Evolutionary conservation across 35 echinoderm and acorn worm genomes (phyloP).

Genomic region (Hemicentrotus pulcherrimus): DNA sequence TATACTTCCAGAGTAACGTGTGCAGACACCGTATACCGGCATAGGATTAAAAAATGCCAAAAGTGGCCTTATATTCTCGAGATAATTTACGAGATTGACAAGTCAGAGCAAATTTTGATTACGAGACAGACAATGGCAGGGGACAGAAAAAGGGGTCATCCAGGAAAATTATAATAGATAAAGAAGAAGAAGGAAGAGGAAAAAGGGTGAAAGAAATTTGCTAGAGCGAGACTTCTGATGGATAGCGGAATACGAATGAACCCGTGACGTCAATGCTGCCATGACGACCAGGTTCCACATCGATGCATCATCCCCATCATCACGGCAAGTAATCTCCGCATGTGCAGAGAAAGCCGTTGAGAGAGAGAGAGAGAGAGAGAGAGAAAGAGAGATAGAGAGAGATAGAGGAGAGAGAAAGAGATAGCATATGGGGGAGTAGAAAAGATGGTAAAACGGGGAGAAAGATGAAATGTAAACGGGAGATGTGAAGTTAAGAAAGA

Average conservation of each 20-base stretch:
- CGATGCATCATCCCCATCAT: constrained; percentile 36
- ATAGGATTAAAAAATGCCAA: neutral
- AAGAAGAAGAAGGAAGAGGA: neutral
- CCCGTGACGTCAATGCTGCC: constrained; percentile 42
- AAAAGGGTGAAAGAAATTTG: neutral
- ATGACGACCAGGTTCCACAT: constrained; percentile 36
- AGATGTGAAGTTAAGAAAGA: neutral
- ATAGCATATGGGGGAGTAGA: neutral
- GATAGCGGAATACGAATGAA: constrained; percentile 42
- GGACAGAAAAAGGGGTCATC: constrained; percentile 21
- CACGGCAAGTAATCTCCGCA: neutral
- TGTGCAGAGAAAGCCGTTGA: neutral
- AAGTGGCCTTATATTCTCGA: neutral
- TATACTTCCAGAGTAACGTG: neutral
- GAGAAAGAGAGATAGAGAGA: neutral
- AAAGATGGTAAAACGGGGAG: neutral
- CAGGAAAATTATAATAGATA: neutral
- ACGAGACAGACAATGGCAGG: neutral
- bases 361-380: constrained; percentile 19
- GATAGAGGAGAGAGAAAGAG: neutral
- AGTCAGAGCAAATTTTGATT: neutral
- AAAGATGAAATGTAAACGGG: neutral
- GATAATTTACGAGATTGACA: neutral
- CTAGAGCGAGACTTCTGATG: neutral
- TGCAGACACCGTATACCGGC: neutral